phyloP scores from a whole-genome alignment of 2,888 invertebrate species.

The Drosophila monieri region DNA sequence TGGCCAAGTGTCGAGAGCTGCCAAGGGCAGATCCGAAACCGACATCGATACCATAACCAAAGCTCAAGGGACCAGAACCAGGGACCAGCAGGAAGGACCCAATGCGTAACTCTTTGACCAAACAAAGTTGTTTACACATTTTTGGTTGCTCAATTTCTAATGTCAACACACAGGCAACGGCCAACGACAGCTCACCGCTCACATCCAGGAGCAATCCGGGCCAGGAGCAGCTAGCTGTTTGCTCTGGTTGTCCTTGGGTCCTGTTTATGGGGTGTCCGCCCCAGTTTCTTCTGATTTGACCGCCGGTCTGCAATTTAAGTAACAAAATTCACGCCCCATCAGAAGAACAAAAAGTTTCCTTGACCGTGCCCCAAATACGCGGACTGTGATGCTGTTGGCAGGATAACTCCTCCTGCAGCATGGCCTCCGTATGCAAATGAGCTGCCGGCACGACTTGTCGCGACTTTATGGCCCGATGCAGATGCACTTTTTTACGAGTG shows the following conservation, averaged over 20 bases:
- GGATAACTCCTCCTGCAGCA: neutral
- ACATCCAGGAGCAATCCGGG: neutral
- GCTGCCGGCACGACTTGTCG: constrained; percentile 44
- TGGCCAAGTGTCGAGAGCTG: constrained; percentile 34
- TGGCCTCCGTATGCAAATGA: constrained; percentile 60
- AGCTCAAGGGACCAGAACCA: neutral
- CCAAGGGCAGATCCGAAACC: constrained; percentile 32
- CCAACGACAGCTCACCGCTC: constrained; percentile 40
- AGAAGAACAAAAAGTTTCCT: constrained; percentile 16
- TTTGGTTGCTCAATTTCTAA: constrained; percentile 76
- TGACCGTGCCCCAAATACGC: constrained; percentile 44
- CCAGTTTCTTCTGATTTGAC: constrained; percentile 38
- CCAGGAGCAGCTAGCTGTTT: constrained; percentile 41
- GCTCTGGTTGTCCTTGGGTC: constrained; percentile 62
- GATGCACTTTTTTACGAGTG: constrained; percentile 57
- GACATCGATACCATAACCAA: constrained; percentile 38
- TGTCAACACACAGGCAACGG: constrained; percentile 73
- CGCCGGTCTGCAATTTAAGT: constrained; percentile 41
- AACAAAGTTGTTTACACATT: constrained; percentile 79
- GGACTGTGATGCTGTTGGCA: constrained; percentile 10
- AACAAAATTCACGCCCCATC: constrained; percentile 22
- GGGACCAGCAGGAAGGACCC: constrained; percentile 6
- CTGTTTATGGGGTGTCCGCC: constrained; percentile 18
- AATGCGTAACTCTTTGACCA: constrained; percentile 66
- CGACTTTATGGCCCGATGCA: constrained; percentile 59